These are phyloP conservation scores for Trematocara marginatum DNA, from an alignment of 2,113 vertebrate species.

Conservation along the genomic window DNA sequence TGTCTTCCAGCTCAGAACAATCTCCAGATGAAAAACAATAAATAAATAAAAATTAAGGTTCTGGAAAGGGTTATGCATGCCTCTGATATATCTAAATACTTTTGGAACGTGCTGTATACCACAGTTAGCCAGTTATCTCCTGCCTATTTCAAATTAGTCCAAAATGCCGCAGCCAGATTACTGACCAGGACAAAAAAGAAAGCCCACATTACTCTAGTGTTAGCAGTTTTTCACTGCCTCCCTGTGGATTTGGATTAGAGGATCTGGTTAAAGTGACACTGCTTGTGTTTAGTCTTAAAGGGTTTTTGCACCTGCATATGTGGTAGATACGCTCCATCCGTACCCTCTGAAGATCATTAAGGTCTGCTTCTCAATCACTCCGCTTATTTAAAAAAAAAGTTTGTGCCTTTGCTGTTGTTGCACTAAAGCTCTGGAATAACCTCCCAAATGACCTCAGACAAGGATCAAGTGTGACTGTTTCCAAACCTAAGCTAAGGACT, in stretches of 20 bases:
- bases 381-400: rapidly evolving
- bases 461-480: not conserved
- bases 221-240: not conserved
- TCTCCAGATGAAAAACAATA: not conserved
- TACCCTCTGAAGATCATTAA: not conserved
- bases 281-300: not conserved
- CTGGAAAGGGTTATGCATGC: not conserved
- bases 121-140: not conserved
- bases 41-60: not conserved
- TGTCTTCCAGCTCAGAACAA: not conserved
- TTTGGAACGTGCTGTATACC: not conserved
- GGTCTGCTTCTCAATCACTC: not conserved
- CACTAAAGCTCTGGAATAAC: not conserved
- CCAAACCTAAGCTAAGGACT: not conserved
- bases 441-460: not conserved
- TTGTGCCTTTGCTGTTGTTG: not conserved
- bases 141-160: not conserved
- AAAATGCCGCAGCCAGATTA: not conserved
- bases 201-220: not conserved
- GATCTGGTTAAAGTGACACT: not conserved
- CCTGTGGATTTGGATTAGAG: not conserved
- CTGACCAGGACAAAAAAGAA: not conserved
- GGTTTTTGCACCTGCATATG: not conserved
- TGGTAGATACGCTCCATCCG: not conserved
- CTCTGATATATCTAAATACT: not conserved